Evolutionary conservation across 2,888 invertebrate species (phyloP).

Genomic region (Pristionchus arcanus): DNA sequence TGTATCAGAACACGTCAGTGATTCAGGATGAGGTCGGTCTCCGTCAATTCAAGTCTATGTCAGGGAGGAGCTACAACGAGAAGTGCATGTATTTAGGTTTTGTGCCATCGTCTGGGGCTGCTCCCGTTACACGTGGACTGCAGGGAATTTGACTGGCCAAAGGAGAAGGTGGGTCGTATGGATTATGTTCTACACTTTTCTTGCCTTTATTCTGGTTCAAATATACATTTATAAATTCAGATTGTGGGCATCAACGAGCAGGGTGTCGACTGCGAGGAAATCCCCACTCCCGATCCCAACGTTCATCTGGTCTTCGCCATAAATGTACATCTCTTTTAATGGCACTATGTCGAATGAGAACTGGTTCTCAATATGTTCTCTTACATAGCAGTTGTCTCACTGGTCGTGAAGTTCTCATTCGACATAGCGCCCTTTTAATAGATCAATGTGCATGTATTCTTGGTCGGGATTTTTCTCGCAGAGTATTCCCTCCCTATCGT

Average conservation of each 20-base stretch:
- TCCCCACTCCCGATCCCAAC: conserved; percentile 80
- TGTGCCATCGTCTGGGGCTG: conserved; percentile 82
- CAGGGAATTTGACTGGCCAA: conserved; percentile 88
- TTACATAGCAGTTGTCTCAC: too few species aligned
- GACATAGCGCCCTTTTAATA: too few species aligned
- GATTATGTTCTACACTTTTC: not conserved
- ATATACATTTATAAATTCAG: conserved; percentile 48
- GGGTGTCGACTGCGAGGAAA: conserved; percentile 75
- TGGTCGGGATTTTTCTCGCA: too few species aligned
- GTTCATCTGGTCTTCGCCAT: conserved; percentile 91
- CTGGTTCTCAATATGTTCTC: too few species aligned
- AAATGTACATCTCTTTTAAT: conserved; percentile 82
- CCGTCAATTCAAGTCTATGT: not conserved
- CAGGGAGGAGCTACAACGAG: too few species aligned
- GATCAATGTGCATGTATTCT: too few species aligned
- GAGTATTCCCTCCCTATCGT: too few species aligned
- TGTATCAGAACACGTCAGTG: conserved; percentile 82
- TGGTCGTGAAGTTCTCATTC: too few species aligned
- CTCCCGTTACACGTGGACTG: conserved; percentile 94
- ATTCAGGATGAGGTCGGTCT: conserved; percentile 78
- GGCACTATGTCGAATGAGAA: too few species aligned
- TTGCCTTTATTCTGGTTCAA: too few species aligned
- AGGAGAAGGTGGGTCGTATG: conserved; percentile 55
- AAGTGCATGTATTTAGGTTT: conserved; percentile 78
- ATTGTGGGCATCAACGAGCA: conserved; percentile 71